A percentile compares a stretch with the other conserved stretches of the same genome.
Conservation (phyloP, 2,888 invertebrate species). For the Rosalia funebris region DNA sequence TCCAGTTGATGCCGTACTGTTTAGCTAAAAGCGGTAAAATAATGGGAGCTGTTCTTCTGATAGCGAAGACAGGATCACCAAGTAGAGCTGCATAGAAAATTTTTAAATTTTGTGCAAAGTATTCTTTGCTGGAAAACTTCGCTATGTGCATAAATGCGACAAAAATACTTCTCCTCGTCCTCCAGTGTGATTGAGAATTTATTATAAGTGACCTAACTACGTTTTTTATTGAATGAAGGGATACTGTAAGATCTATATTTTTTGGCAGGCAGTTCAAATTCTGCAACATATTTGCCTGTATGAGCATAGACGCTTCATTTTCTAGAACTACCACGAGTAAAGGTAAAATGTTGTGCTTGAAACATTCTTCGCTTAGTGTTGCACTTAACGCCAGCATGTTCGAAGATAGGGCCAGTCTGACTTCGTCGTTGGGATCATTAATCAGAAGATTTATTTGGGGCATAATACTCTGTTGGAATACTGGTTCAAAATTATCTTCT, state of each 20-base stretch:
- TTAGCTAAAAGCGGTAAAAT: slow-evolving; percentile 58
- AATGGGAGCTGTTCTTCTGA: slow-evolving; percentile 56
- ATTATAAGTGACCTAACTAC: slow-evolving; percentile 55
- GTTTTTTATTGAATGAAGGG: slow-evolving; percentile 50
- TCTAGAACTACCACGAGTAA: slow-evolving; percentile 54
- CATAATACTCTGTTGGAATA: slow-evolving; percentile 53
- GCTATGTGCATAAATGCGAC: slow-evolving; percentile 56
- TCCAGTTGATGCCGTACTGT: slow-evolving; percentile 58
- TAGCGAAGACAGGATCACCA: slow-evolving; percentile 57
- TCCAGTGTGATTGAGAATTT: slow-evolving; percentile 56
- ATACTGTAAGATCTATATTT: slow-evolving; percentile 51
- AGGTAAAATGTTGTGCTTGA: slow-evolving; percentile 55
- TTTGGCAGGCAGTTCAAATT: slow-evolving; percentile 56
- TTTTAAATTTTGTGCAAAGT: slow-evolving; percentile 56
- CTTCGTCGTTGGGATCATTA: slow-evolving; percentile 51
- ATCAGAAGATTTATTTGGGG: slow-evolving; percentile 51
- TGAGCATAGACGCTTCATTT: slow-evolving; percentile 50
- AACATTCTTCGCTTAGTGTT: slow-evolving; percentile 51
- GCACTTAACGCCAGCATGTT: slow-evolving; percentile 52
- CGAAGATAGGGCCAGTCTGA: slow-evolving; percentile 52
- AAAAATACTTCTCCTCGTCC: slow-evolving; percentile 57
- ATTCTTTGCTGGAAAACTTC: slow-evolving; percentile 52
- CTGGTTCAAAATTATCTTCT: slow-evolving; percentile 51
- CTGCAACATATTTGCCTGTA: slow-evolving; percentile 57
- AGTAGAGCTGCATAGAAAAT: slow-evolving; percentile 56